These are phyloP conservation scores for Sphenodon punctatus DNA, from an alignment of 2,797 vertebrate genomes.

Conservation along the genomic window DNA sequence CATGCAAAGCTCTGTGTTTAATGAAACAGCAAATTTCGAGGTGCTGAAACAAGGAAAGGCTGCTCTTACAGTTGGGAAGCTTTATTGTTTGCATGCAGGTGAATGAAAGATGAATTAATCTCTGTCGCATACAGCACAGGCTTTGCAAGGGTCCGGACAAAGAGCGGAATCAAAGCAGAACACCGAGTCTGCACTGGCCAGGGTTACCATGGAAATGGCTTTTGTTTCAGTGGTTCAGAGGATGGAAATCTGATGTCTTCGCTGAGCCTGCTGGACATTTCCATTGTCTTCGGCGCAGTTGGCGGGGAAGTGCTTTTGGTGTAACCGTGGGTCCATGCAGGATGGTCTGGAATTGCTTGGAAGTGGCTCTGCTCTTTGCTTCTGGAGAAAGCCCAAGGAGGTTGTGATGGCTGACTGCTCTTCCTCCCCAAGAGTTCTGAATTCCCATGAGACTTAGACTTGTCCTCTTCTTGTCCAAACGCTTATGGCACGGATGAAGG, in stretches of 20 bases:
- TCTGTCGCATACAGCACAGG: too few relatives aligned
- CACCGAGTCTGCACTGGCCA: too few relatives aligned
- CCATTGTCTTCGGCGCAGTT: not conserved
- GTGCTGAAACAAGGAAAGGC: too few relatives aligned
- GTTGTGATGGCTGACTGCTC: not conserved
- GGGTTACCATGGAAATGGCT: not conserved
- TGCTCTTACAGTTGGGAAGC: too few relatives aligned
- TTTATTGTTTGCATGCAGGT: too few relatives aligned
- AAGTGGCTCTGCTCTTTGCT: not conserved
- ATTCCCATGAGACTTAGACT: not conserved
- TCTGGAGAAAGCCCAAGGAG: not conserved
- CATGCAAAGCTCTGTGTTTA: too few relatives aligned
- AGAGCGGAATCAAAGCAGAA: too few relatives aligned
- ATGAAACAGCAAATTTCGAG: too few relatives aligned
- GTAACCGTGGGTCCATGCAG: not conserved
- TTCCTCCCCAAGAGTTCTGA: not conserved
- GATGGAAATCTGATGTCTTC: accelerated
- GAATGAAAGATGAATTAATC: too few relatives aligned
- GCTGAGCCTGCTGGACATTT: not conserved
- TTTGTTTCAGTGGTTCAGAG: too few relatives aligned
- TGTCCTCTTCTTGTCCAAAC: not conserved
- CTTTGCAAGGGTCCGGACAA: too few relatives aligned
- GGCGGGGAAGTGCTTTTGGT: not conserved
- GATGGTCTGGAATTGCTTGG: not conserved
- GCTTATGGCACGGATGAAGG: not conserved